Percentiles rank a stretch among this genome's conserved stretches.
Conservation (phyloP, 2,113 vertebrate genomes). For the Emberiza fucata region DNA sequence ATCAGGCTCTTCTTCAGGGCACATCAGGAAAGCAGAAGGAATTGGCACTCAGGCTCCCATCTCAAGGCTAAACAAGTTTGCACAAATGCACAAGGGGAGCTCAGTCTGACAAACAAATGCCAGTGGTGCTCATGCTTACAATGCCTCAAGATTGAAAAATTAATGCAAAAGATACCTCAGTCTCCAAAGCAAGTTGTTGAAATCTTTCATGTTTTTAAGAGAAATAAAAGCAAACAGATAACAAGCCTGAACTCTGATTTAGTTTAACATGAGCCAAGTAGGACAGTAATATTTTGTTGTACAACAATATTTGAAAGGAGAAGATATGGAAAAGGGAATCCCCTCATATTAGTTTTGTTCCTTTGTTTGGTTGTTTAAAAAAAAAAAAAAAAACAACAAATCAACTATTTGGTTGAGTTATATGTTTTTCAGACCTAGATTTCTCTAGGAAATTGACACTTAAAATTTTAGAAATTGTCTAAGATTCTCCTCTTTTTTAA, state of each 20-base stretch:
- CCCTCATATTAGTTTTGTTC: background rate
- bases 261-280: background rate
- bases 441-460: background rate
- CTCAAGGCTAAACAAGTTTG: background rate
- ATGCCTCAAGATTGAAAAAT: background rate
- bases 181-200: background rate
- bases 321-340: background rate
- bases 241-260: background rate
- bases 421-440: background rate
- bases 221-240: background rate
- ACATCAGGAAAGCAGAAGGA: background rate
- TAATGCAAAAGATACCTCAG: background rate
- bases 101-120: background rate
- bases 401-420: background rate
- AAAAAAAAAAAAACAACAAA: no score
- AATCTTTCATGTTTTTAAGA: background rate
- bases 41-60: background rate
- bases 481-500: background rate
- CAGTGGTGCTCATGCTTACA: accelerated
- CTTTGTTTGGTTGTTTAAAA: background rate
- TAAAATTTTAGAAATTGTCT: background rate
- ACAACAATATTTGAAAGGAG: background rate
- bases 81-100: background rate
- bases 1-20: background rate
- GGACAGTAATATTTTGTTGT: background rate